A percentile compares a stretch with the other conserved stretches of the same genome.
Conservation (phyloP, 1,140 invertebrate genomes). For the Temnothorax curvispinosus region DNA sequence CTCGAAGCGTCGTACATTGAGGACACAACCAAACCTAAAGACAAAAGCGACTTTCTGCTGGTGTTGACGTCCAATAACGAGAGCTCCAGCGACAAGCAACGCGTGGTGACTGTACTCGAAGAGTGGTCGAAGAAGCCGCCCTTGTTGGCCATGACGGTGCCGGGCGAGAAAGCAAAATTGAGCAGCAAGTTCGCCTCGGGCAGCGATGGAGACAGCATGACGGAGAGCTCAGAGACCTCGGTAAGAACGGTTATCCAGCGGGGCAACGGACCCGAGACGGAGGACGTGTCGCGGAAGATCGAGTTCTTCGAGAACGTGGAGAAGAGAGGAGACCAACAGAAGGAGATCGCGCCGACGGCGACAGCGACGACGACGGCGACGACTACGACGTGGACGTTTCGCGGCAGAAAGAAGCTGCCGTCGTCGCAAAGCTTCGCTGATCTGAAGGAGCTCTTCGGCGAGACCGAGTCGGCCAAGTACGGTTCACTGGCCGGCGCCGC, state of each 20-base stretch:
- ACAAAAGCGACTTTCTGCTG: constrained; percentile 85
- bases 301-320: constrained; percentile 92
- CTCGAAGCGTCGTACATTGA: constrained; percentile 85
- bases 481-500: constrained; percentile 47
- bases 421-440: constrained; percentile 91
- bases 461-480: constrained; percentile 85
- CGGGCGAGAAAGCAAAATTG: constrained; percentile 68
- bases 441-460: constrained; percentile 92
- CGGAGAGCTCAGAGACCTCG: constrained; percentile 90
- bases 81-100: constrained; percentile 75
- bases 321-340: constrained; percentile 65
- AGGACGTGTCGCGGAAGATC: constrained; percentile 90
- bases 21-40: constrained; percentile 70
- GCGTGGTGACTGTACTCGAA: constrained; percentile 84
- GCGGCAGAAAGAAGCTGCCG: constrained; percentile 72
- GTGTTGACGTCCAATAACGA: constrained; percentile 84
- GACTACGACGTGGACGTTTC: background rate
- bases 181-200: constrained; percentile 82
- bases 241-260: constrained; percentile 88
- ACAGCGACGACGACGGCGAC: background rate
- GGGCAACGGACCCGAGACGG: constrained; percentile 74
- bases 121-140: constrained; percentile 84
- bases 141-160: constrained; percentile 66
- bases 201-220: constrained; percentile 88
- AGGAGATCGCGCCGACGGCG: background rate